phyloP scores from a whole-genome alignment of 2,797 vertebrate species.

The Delichon dasypus region DNA sequence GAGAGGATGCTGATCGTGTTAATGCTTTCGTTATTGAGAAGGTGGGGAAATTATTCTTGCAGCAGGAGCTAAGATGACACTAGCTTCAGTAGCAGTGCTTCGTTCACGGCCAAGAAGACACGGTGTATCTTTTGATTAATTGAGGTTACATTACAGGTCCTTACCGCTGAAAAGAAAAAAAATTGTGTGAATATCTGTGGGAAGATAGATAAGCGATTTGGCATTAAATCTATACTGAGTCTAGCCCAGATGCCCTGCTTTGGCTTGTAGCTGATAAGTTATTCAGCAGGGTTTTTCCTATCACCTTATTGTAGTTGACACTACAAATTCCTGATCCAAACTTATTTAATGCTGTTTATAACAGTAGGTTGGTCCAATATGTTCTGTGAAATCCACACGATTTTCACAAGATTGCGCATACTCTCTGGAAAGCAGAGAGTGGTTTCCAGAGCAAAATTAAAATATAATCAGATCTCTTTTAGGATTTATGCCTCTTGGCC shows the following conservation, averaged over 20 bases:
- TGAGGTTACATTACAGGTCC: not conserved
- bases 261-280: not conserved
- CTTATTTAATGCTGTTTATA: not conserved
- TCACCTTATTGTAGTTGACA: not conserved
- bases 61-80: not conserved
- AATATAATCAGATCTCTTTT: not conserved
- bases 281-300: not conserved
- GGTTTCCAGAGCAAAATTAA: not conserved
- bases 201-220: not conserved
- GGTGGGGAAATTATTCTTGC: not conserved
- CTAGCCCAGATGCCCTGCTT: not conserved
- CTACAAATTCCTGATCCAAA: not conserved
- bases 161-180: not conserved
- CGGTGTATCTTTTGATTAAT: not conserved
- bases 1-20: not conserved
- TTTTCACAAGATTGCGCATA: rapidly evolving
- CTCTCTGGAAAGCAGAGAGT: not conserved
- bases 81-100: not conserved
- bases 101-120: not conserved
- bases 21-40: not conserved
- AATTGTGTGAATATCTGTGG: not conserved
- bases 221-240: not conserved
- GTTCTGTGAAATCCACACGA: not conserved
- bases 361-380: not conserved
- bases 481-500: not conserved